Evolutionary conservation across 2,113 vertebrate species (phyloP), one percentile per base, ranked within the genome.

Genomic region (Steatornis caripensis): DNA sequence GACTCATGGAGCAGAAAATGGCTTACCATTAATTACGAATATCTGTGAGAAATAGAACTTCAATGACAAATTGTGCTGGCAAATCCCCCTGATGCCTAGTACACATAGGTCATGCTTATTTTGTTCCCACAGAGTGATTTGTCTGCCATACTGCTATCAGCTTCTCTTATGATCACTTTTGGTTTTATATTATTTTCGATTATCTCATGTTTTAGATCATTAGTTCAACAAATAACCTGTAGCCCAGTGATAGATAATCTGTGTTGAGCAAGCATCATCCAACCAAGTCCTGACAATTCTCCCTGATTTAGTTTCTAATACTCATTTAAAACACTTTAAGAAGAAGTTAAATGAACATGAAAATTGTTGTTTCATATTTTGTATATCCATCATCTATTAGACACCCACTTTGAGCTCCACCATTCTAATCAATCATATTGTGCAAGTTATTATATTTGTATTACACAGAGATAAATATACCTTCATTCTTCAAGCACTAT

Each of bases 161-260:
- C 41, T 89, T 89, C 69, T 91, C 89, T 95, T 83, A 91, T 46
- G 80, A 90, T 84, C 9, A 24, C 39, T 65, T 94, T 85, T 71
- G 36, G 49, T 8, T 86, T 93, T 70, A 75, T 37, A 77, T 85
- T 88, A 80, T 94, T 96, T 97, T 96, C 24, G 15, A 91, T 97
- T 97, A 97, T 86, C 84, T 78, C 93, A 39, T 92, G 93, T 78
- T 97, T 96, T 93, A 85, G 87, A 87, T 92, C 94, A 97, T 97
- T 96, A 96, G 83, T 93, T 96, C 85, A 97, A 96, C 94, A 96
- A 97, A 97, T 93, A 98, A 93, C 94, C 66, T 96, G 89, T 90
- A 93, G 60, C 53, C 15, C 10, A 3, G 48, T 93, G 92, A 78
- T 84, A 95, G 89, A 95, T 94, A 97, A 96, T 91, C 66, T 92